phyloP scores from a whole-genome alignment of 2,888 invertebrate genomes.

The Thumatha senex region DNA sequence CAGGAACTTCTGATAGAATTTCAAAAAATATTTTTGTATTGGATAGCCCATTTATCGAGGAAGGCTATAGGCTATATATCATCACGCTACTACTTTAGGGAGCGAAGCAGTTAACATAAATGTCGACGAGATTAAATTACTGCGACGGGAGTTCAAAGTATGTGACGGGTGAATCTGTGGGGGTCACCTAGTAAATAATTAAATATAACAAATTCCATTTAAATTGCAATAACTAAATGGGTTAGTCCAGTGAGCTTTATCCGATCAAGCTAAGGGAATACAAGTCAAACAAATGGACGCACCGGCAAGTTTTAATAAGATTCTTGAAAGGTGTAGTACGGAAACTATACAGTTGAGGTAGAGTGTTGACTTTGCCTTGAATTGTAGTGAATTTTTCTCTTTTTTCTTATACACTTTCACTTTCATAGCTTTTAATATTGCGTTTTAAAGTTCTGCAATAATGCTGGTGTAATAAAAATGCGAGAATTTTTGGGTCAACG shows the following conservation, averaged over 20 bases:
- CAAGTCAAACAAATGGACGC: conserved; percentile 52
- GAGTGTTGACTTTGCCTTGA: conserved; percentile 33
- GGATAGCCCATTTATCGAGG: too few relatives aligned
- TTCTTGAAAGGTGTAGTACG: conserved; percentile 42
- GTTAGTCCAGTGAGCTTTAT: conserved; percentile 27
- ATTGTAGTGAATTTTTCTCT: conserved; percentile 35
- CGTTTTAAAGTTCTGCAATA: conserved; percentile 38
- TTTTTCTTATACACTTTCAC: conserved; percentile 31
- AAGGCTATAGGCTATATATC: too few relatives aligned
- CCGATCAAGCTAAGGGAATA: conserved; percentile 39
- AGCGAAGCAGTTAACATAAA: too few relatives aligned
- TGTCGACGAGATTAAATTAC: too few relatives aligned
- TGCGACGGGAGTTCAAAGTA: too few relatives aligned
- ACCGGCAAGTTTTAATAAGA: conserved; percentile 55
- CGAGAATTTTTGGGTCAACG: conserved; percentile 22
- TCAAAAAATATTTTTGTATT: too few relatives aligned
- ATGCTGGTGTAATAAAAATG: conserved; percentile 36
- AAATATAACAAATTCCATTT: not conserved
- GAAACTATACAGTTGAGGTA: conserved; percentile 41
- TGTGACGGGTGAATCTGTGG: too few relatives aligned
- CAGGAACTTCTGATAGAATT: too few relatives aligned
- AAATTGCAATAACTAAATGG: conserved; percentile 23
- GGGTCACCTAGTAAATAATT: too few relatives aligned
- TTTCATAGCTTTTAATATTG: conserved; percentile 38
- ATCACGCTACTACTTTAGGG: too few relatives aligned